Conservation (phyloP, 1,140 invertebrate species). For the Hycleus phaleratus region DNA sequence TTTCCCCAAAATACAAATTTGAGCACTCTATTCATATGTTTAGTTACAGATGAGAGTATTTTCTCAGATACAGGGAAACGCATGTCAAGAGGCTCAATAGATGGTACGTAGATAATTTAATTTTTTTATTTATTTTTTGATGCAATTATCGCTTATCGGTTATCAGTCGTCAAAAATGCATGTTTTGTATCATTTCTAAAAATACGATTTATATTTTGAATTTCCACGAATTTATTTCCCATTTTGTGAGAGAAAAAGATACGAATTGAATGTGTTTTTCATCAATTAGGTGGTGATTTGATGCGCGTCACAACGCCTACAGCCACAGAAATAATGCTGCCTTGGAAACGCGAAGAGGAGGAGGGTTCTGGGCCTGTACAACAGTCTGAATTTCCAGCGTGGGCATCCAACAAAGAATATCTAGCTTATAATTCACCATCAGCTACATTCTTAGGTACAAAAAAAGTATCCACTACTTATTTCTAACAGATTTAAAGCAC, state of each 20-base stretch:
- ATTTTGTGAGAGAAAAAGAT: too few relatives aligned
- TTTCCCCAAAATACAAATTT: not conserved
- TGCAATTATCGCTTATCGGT: too few relatives aligned
- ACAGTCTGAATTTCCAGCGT: constrained; percentile 83
- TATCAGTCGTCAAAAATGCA: not conserved
- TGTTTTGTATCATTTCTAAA: not conserved
- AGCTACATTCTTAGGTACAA: constrained; percentile 77
- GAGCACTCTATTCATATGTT: constrained; percentile 24
- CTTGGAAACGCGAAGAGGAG: constrained; percentile 77
- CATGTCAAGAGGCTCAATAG: constrained; percentile 39
- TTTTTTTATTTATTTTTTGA: not conserved
- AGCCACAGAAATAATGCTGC: constrained; percentile 75
- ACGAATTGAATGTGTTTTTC: not conserved
- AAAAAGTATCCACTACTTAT: not conserved
- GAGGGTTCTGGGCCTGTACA: constrained; percentile 61
- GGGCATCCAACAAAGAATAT: constrained; percentile 90
- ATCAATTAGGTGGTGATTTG: constrained; percentile 43
- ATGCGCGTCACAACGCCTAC: constrained; percentile 74
- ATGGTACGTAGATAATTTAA: constrained; percentile 33
- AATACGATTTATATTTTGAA: too few relatives aligned
- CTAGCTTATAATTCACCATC: constrained; percentile 85
- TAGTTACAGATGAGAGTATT: constrained; percentile 41
- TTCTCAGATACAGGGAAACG: constrained; percentile 39
- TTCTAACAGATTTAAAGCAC: too few relatives aligned
- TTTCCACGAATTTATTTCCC: too few relatives aligned